These are phyloP conservation scores for Chinchilla lanigera DNA, from an alignment of 2,113 vertebrate species.

Conservation along the genomic window DNA sequence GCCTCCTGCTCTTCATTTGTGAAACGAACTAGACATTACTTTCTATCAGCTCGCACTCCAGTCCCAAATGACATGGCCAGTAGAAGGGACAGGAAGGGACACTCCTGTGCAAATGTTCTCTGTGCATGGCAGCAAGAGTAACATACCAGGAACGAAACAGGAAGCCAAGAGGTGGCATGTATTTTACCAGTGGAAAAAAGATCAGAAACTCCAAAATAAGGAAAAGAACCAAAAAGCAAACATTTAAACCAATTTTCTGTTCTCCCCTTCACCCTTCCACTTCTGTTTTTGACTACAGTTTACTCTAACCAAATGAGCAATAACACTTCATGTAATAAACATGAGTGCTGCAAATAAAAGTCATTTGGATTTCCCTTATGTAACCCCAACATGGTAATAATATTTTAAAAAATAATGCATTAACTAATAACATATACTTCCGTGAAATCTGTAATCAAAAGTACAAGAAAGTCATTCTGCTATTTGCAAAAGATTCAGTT, in stretches of 20 bases:
- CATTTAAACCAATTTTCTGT: accelerated
- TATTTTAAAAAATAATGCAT: background rate
- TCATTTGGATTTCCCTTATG: background rate
- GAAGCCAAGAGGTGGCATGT: background rate
- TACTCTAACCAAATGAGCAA: background rate
- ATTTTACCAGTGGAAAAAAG: background rate
- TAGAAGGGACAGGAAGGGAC: background rate
- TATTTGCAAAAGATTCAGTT: background rate
- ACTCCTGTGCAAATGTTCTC: background rate
- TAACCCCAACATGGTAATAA: background rate
- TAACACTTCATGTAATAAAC: background rate
- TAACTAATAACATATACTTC: constrained; percentile 9
- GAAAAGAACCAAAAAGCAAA: background rate
- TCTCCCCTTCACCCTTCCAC: background rate
- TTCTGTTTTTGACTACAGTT: background rate
- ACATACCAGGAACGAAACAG: background rate
- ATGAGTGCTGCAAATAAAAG: background rate
- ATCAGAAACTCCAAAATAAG: background rate
- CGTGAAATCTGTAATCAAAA: background rate
- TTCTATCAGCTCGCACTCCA: background rate
- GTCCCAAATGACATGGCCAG: background rate
- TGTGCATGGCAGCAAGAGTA: background rate
- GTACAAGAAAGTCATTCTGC: background rate
- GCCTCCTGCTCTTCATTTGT: background rate
- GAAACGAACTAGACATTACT: background rate